Base-by-base conservation (phyloP, 2,797 vertebrate genomes). In the Coranthus polyacanthus region DNA sequence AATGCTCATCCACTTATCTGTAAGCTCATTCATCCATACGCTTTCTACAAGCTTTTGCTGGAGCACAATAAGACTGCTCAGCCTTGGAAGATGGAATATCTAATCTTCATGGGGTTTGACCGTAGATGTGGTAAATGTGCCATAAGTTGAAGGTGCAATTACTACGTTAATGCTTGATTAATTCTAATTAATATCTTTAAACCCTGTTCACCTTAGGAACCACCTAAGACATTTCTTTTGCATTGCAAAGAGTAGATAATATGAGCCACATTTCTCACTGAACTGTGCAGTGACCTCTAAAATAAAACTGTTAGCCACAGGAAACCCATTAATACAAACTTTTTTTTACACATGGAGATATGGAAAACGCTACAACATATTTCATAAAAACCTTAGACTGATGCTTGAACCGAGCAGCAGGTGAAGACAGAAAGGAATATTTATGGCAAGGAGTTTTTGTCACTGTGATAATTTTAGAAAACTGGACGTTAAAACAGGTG, bases 1-100 rank as follows among this genome's bases (percentile, higher is more conserved):
- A 64, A 78, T 45, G 32, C 55, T 75, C 50, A 79, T 42, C 64
- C 76, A 75, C 50, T 83, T 64, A 66, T 53, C 64, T 51, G 50
- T 71, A 61, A 73, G 53, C 62, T 65, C 57, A 65, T 67, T 69
- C 75, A 74, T 66, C 74, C 65, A 58, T 67, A 21, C 50, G 54
- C 68, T 78, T 56, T 75, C 43, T 65, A 26, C 26, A 43, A 45
- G 69, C 70, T 54, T 44, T 55, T 41, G 47, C 37, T 24, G 17
- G 18, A 57, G 53, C 46, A 52, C 50, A 53, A 61, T 12, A 37
- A n/a, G 53, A 51, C 36, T 3, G 7, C 41, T 50, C 29, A 63
- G 62, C 29, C 16, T 0, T 2, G 4, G 26, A 17, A 74, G 56
- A 17, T 68, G 3, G 56, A 65, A 70, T 57, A 71, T 66, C 34